Base-by-base conservation (phyloP, 2,888 invertebrate genomes). In the Polydrusus pterygomalis region DNA sequence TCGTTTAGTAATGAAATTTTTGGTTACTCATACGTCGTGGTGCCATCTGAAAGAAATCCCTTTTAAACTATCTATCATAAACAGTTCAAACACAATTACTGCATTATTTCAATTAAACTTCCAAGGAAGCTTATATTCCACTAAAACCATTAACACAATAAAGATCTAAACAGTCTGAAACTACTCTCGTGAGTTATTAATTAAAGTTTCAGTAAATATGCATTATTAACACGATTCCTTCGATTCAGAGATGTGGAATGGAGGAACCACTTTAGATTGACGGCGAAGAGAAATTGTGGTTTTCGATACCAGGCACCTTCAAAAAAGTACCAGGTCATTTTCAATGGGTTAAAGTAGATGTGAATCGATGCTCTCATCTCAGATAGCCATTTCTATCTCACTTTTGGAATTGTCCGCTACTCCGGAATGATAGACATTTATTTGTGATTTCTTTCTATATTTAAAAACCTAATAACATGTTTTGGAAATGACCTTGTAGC, bases 111-210 rank as follows among this genome's bases (percentile, higher is more conserved):
- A 15, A 60, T 38, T 60, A 60, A 38, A 3, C 15, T 60, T 38
- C 17, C 58, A 60, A 60, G 58, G 11, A 17, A 18, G 58, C 38
- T 38, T 60, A 11, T 60, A 18, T 60, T 38, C 18, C 58, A 17
- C 38, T 38, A 11, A 38, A 38, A 60, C 38, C 58, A 60, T 60
- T 38, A 58, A 60, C 58, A 38, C 58, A 60, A 38, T 60, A 60
- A 60, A 60, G 58, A 60, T 38, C 58, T 60, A 60, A 60, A 60
- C 58, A 60, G 58, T 60, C 38, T 60, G n/a, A 38, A 60, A 60
- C 58, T 38, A 18, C 58, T 38, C 58, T 60, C 58, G 1, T 38
- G 58, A 60, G 58, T 60, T 60, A 60, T 60, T 60, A 60, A 60
- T 60, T 60, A 60, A 60, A 60, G 38, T 60, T 38, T 60, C 10